A percentile compares a stretch with the other conserved stretches of the same genome.
These are phyloP conservation scores for Tangachromis dhanisi DNA, from an alignment of 2,113 vertebrate species.

Conservation along the genomic window DNA sequence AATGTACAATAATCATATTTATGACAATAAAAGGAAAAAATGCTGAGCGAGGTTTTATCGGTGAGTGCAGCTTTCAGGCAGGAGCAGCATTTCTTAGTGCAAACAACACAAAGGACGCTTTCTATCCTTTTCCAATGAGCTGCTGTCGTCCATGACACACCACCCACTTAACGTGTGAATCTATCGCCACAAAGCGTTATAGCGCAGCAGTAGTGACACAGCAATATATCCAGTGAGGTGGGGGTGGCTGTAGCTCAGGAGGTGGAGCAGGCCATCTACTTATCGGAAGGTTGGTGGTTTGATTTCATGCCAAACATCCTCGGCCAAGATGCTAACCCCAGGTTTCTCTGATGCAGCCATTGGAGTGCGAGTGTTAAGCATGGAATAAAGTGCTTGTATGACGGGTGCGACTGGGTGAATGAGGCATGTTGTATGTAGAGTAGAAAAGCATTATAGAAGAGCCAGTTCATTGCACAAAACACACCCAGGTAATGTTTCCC, in stretches of 20 bases:
- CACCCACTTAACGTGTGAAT: background rate
- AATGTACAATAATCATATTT: background rate
- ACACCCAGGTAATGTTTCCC: background rate
- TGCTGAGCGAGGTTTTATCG: background rate
- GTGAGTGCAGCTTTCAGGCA: background rate
- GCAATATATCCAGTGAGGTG: background rate
- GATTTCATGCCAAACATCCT: background rate
- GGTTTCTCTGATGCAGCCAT: background rate
- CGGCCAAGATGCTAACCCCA: background rate
- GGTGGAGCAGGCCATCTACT: background rate
- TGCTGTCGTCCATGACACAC: background rate
- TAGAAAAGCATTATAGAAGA: background rate
- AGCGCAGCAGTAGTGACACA: background rate
- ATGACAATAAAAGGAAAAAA: background rate
- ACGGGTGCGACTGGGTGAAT: accelerated
- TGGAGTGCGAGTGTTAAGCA: background rate
- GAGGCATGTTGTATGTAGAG: background rate
- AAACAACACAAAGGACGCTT: accelerated
- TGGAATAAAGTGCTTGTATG: background rate
- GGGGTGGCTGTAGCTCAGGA: background rate
- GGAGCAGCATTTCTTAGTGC: background rate
- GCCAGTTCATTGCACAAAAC: background rate
- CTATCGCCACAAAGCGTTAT: accelerated
- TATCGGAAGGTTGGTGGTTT: background rate
- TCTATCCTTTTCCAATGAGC: background rate